A percentile compares a stretch with the other conserved stretches of the same genome.
Evolutionary conservation across 2,797 vertebrate genomes (phyloP).

Genomic region (Percopsis omiscomaycus): DNA sequence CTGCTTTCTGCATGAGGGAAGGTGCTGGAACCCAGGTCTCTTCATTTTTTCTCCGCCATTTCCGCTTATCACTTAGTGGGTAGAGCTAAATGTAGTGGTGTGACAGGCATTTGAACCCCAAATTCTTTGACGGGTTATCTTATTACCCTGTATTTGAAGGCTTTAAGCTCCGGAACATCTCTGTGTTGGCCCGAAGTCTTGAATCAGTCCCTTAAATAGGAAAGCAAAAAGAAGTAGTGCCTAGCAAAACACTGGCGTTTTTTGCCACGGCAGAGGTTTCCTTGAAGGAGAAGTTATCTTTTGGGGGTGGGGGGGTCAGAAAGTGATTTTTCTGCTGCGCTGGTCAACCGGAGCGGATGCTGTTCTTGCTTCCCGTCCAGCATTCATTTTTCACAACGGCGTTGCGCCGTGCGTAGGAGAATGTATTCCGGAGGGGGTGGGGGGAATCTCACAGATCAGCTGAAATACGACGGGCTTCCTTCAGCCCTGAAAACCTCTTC

Average conservation of each 20-base stretch:
- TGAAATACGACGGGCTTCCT: conserved; percentile 37
- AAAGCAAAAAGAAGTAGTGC: conserved; percentile 21
- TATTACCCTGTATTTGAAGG: conserved; percentile 5
- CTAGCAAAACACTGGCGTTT: conserved; percentile 11
- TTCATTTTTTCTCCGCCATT: conserved; percentile 50
- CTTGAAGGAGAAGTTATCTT: conserved; percentile 29
- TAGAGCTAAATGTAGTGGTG: conserved; percentile 50
- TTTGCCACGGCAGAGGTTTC: conserved; percentile 17
- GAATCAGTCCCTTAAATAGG: conserved; percentile 31
- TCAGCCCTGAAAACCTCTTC: conserved; percentile 25
- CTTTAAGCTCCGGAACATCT: neutral
- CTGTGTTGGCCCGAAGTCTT: conserved; percentile 18
- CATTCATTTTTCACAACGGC: conserved; percentile 52
- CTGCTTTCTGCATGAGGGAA: conserved; percentile 67
- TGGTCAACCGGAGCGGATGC: conserved; percentile 46
- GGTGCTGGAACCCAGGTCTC: conserved; percentile 26
- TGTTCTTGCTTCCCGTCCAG: conserved; percentile 33
- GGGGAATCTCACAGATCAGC: conserved; percentile 29
- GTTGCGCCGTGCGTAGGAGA: conserved; percentile 7
- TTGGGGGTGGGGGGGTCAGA: conserved; percentile 16
- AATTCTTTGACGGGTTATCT: conserved; percentile 47
- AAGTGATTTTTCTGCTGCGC: conserved; percentile 44
- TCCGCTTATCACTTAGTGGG: conserved; percentile 52
- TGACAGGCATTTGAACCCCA: conserved; percentile 47
- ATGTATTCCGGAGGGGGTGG: neutral